Evolutionary conservation across 1,140 invertebrate species (phyloP), one percentile per base, ranked within the genome.

Genomic region (Apis laboriosa): DNA sequence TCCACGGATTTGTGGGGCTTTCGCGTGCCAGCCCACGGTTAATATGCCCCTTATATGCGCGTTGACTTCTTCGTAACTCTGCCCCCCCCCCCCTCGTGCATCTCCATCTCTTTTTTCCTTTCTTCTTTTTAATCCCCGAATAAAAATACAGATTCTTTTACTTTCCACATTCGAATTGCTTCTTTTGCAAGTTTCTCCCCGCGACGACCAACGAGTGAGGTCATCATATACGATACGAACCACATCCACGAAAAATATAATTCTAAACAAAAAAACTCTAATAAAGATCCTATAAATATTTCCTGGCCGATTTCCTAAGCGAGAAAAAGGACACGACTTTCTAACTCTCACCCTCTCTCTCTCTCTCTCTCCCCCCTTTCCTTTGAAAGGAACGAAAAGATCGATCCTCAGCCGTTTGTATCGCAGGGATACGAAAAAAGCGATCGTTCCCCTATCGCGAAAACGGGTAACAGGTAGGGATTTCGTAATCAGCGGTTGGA

Each of bases 401-500:
- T 81, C 43, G 19, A 58, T 34, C 17, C n/a, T 34, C 34, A 4
- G 4, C 28, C 7, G 15, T 17, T 43, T 53, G 53, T 49, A 68
- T 15, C 17, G 17, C 0, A n/a, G 53, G 13, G 19, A 51, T 66
- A n/a, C 13, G 24, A 8, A 56, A 73, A 60, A 58, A 58, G 17
- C 61, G 24, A 66, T 77, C 61, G 61, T 15, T 21, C 21, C n/a
- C 49, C 43, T 60, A 66, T 76, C 72, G 43, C 19, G 55, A 24
- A 60, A 60, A 3, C 34, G 73, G 53, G 64, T 82, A 77, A 82
- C 80, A 82, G 80, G 80, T 43, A 43, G 34, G 34, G n/a, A 49
- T 82, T 61, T 67, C 73, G 74, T 55, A 77, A 82, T 83, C 67
- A 34, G n/a, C 21, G n/a, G 4, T 58, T 77, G 55, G 63, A 77